Base-by-base conservation (phyloP, 2,797 vertebrate species). In the Xerus rutilus region DNA sequence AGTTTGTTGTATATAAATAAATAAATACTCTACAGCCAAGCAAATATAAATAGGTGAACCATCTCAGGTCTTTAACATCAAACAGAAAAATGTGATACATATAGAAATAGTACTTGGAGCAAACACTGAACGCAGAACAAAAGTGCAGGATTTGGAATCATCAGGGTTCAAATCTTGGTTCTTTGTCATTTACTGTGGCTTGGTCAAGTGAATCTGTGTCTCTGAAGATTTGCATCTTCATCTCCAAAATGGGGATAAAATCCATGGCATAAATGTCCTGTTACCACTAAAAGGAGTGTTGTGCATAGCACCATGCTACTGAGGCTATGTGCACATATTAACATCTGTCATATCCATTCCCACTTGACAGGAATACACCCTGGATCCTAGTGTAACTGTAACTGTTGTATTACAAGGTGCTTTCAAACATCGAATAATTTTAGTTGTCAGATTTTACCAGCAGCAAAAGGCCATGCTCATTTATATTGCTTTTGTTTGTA, bases 401-500 rank as follows among this genome's bases (percentile, higher is more conserved):
- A 43, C 47, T 57, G 65, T 25, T 47, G 32, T 45, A 59, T 57
- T 79, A 18, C 7, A 52, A 39, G 17, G 13, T 74, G 20, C 20
- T 96, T 96, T 90, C n/a, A 78, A 18, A 91, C 32, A 11, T n/a
- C n/a, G 8, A 94, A 67, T 84, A 77, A 94, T 83, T 86, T 83
- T 67, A 89, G 69, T 88, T 70, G 11, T 39, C 35, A 30, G 30
- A 65, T 7, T 45, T 91, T 57, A 64, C 13, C 28, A 65, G 35
- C 18, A 78, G 32, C n/a, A 35, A 73, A 52, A 83, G 21, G 10
- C 20, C 72, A 20, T 23, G 52, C 47, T 93, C 49, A 76, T 72
- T 77, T 32, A 12, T 83, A 57, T 17, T 57, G 23, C 28, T 67
- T 93, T 73, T 90, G 11, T 81, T 74, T 54, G 23, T 89, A 65